Conservation (phyloP, 1,140 invertebrate genomes). For the Zaprionus capensis region DNA sequence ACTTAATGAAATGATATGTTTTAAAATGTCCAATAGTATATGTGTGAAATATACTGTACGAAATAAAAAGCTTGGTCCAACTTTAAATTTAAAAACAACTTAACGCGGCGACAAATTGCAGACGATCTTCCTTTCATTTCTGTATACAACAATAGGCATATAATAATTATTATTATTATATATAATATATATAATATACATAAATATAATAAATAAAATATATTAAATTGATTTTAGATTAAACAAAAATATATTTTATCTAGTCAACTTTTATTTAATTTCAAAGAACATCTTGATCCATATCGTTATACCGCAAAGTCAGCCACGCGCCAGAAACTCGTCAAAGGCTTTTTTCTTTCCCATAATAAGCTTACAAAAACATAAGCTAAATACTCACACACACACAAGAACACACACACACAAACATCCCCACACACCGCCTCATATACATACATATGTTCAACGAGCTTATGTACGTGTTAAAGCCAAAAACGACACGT, state of each 20-base stretch:
- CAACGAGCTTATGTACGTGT: slow-evolving; percentile 21
- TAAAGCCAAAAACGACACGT: slow-evolving; percentile 21
- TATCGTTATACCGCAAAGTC: neutral
- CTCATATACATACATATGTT: slow-evolving; percentile 23
- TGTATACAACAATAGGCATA: too few relatives aligned
- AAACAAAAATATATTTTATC: neutral
- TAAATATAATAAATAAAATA: too few relatives aligned
- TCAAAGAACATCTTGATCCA: neutral
- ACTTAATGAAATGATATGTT: too few relatives aligned
- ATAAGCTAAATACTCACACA: slow-evolving; percentile 4
- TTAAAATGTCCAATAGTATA: too few relatives aligned
- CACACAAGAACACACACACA: neutral
- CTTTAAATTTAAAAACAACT: too few relatives aligned
- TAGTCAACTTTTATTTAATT: neutral
- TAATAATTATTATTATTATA: too few relatives aligned
- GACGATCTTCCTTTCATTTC: too few relatives aligned
- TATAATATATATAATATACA: too few relatives aligned
- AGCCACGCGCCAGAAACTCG: neutral
- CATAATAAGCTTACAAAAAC: neutral
- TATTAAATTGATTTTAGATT: neutral
- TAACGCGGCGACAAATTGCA: too few relatives aligned
- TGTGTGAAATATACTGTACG: too few relatives aligned
- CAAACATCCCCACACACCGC: too few relatives aligned
- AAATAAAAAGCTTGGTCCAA: too few relatives aligned
- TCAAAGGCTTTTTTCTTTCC: neutral